These are phyloP conservation scores for Phyllostomus discolor DNA, from an alignment of 2,113 vertebrate genomes.

Conservation along the genomic window DNA sequence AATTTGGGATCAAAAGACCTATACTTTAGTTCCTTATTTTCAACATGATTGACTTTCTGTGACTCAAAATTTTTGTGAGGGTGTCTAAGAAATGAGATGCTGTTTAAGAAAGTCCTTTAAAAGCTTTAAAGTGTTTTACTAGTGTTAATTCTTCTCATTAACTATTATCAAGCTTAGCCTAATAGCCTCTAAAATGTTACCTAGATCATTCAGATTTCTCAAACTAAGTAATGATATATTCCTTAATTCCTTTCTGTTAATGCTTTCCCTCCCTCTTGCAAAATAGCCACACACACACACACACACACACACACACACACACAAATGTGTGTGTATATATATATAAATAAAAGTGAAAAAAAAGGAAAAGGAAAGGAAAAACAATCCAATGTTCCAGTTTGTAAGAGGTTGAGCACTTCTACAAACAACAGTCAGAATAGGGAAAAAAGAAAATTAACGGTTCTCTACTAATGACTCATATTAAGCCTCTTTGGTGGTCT, in stretches of 20 bases:
- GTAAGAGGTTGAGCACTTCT: constrained; percentile 78
- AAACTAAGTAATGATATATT: constrained; percentile 36
- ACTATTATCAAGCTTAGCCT: constrained; percentile 3
- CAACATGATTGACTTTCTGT: neutral
- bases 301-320: neutral
- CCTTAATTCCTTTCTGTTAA: constrained; percentile 14
- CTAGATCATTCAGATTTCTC: constrained; percentile 49
- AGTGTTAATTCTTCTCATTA: constrained; percentile 33
- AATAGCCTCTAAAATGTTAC: constrained; percentile 37
- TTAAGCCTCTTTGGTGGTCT: constrained; percentile 88
- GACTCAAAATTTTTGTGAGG: neutral
- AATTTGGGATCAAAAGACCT: neutral
- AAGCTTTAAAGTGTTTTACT: neutral
- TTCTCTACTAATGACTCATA: constrained; percentile 86
- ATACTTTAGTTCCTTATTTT: neutral
- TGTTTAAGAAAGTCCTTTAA: neutral
- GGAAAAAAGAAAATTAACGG: constrained; percentile 84
- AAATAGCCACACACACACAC: constrained; percentile 23
- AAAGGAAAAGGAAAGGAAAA: constrained; percentile 57
- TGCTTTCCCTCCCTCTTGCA: constrained; percentile 65
- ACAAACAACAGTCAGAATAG: constrained; percentile 82
- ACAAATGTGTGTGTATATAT: no score
- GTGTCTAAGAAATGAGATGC: neutral
- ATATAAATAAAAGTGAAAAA: neutral
- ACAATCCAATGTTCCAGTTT: constrained; percentile 81